Evolutionary conservation across 2,113 vertebrate species (phyloP).

Genomic region (Sprattus sprattus): DNA sequence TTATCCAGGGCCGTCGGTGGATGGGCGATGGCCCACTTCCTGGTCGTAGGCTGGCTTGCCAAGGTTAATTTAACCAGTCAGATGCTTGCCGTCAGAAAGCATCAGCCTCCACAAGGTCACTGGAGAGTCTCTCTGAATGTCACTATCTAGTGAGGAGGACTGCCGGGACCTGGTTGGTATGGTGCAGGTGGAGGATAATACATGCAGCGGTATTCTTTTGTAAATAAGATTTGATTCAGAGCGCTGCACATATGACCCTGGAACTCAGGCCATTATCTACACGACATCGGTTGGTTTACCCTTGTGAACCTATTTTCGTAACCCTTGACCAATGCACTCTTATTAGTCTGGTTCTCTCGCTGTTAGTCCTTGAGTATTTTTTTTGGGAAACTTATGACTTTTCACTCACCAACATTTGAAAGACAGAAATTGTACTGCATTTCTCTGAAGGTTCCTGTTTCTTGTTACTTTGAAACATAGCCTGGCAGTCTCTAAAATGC

Average conservation of each 20-base stretch:
- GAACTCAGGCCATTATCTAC: neutral
- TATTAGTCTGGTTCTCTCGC: neutral
- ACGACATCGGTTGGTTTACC: neutral
- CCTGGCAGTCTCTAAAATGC: too few relatives aligned
- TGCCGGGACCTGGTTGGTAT: too few relatives aligned
- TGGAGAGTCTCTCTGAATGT: constrained; percentile 27
- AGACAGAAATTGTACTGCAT: too few relatives aligned
- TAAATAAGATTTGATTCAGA: neutral
- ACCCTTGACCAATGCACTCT: neutral
- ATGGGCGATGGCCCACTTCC: constrained; percentile 10
- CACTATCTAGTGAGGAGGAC: neutral
- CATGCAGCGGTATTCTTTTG: neutral
- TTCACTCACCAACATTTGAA: too few relatives aligned
- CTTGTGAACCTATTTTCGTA: too few relatives aligned
- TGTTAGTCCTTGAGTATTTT: neutral
- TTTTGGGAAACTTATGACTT: too few relatives aligned
- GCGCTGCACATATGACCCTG: neutral
- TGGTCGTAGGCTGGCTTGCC: constrained; percentile 15
- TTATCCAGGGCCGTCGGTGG: constrained; percentile 11
- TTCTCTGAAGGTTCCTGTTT: too few relatives aligned
- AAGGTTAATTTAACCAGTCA: constrained; percentile 33
- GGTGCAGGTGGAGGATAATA: neutral
- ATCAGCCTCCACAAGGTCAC: neutral
- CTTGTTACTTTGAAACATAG: too few relatives aligned
- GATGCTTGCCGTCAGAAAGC: constrained; percentile 37